These are phyloP conservation scores for Conomelus anceps DNA, from an alignment of 2,888 invertebrate species.

Conservation along the genomic window DNA sequence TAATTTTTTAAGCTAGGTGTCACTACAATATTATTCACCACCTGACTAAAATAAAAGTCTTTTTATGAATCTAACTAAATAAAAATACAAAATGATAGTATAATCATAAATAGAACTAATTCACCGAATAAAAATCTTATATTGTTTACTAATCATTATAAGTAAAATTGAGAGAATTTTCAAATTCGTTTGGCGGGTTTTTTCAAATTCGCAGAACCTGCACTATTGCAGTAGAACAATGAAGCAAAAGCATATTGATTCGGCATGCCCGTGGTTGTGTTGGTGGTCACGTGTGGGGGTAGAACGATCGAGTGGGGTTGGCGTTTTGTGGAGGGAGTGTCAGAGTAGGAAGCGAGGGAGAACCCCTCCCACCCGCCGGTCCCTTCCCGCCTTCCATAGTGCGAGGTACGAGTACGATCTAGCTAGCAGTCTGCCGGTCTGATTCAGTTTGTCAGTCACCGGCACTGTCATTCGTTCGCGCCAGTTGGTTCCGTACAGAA, in stretches of 20 bases:
- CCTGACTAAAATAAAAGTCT: too few relatives aligned
- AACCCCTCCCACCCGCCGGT: neutral
- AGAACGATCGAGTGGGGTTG: neutral
- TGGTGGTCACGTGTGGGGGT: neutral
- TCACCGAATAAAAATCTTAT: too few relatives aligned
- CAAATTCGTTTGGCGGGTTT: neutral
- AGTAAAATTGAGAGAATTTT: too few relatives aligned
- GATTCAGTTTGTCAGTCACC: neutral
- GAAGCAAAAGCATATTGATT: neutral
- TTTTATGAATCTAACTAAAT: too few relatives aligned
- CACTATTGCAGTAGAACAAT: neutral
- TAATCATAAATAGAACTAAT: too few relatives aligned
- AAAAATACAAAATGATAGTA: too few relatives aligned
- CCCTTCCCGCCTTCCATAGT: too few relatives aligned
- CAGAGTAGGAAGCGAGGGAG: too few relatives aligned
- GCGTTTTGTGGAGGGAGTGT: neutral
- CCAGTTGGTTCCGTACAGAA: neutral
- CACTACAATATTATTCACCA: too few relatives aligned
- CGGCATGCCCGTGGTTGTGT: neutral
- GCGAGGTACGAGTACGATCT: too few relatives aligned
- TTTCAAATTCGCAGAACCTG: neutral
- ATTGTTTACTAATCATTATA: too few relatives aligned
- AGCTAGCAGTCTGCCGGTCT: neutral
- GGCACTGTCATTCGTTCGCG: neutral
- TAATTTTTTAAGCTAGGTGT: too few relatives aligned